phyloP scores from a whole-genome alignment of 92 coral and sea anemone genomes.

The Diadumene lineata region DNA sequence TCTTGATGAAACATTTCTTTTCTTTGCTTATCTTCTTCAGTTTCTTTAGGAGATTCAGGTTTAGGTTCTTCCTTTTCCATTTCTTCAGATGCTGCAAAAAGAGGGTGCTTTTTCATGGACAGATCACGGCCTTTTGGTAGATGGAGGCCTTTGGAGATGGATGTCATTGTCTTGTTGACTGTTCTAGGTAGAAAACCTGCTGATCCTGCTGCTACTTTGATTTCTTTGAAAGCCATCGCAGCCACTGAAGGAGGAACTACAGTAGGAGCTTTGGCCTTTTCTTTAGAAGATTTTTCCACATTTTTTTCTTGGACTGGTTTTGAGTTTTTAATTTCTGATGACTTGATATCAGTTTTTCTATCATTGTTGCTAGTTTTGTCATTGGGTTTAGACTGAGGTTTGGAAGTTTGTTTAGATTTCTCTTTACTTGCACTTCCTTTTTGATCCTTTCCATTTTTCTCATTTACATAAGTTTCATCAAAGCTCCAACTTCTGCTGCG shows the following conservation, averaged over 20 bases:
- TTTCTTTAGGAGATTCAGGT: slow-evolving; percentile 25
- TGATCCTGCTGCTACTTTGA: slow-evolving; percentile 25
- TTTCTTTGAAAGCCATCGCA: slow-evolving; percentile 18
- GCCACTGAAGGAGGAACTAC: slow-evolving; percentile 13
- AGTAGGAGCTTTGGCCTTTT: not conserved
- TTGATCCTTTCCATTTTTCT: slow-evolving; percentile 2
- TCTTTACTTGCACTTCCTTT: slow-evolving; percentile 7
- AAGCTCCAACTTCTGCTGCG: slow-evolving; percentile 60
- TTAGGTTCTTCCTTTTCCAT: slow-evolving; percentile 6
- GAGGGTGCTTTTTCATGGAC: slow-evolving; percentile 21
- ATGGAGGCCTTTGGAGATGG: slow-evolving; percentile 13
- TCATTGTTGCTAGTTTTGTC: not conserved
- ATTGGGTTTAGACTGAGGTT: slow-evolving; percentile 1
- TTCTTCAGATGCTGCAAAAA: slow-evolving; percentile 21
- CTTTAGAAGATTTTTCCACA: slow-evolving; percentile 1
- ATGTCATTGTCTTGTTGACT: slow-evolving; percentile 4
- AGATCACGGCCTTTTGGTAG: slow-evolving; percentile 28
- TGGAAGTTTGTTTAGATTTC: not conserved
- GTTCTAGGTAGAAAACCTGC: slow-evolving; percentile 40
- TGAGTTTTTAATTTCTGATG: not conserved
- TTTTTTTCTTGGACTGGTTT: not conserved
- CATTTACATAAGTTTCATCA: slow-evolving; percentile 36
- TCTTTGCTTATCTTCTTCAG: slow-evolving; percentile 6
- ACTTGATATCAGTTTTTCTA: not conserved
- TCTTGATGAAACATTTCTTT: slow-evolving; percentile 24